Evolutionary conservation across 1,140 invertebrate genomes (phyloP), one percentile per base, ranked within the genome.

Genomic region (Thaumatotibia leucotreta): DNA sequence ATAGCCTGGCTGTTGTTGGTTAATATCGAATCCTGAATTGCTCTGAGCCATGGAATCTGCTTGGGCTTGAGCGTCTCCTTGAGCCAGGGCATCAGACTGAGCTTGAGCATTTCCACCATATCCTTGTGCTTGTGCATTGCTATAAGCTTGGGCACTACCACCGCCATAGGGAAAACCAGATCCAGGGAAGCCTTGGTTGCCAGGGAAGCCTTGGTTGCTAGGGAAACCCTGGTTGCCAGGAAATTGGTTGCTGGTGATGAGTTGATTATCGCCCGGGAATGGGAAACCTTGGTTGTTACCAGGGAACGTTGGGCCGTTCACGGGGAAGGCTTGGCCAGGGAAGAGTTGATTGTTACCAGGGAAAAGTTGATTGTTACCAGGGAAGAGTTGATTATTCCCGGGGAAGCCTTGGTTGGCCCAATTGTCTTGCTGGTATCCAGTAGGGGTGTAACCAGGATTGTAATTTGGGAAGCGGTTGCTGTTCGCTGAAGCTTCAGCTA

Each of bases 401-500:
- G 35, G 35, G n/a, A n/a, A n/a, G n/a, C 10, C 32, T 33, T 11
- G n/a, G 35, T 39, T 39, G n/a, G n/a, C n/a, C n/a, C n/a, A 45
- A 9, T 1, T 45, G 6, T 45, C 39, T 45, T 20, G 39, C 20
- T 45, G 39, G 39, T 20, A 20, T 45, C 39, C 39, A n/a, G n/a
- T n/a, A n/a, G n/a, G n/a, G n/a, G n/a, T 45, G 14, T 8, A 2
- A 1, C 5, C 17, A 6, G 5, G 39, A 9, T 17, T 2, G 8
- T 4, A 45, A 14, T 5, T 11, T 45, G 35, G 35, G 11, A 3
- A 20, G 39, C 39, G 39, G 39, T 24, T 23, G 1, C 31, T 61
- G 20, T 69, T 62, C 14, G 65, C 67, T 31, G 63, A 32, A 14
- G 74, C 72, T 66, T 63, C 63, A 23, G 69, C 65, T n/a, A 50